Percentiles rank a stretch among this genome's conserved stretches.
These are phyloP conservation scores for Bimastos eiseni DNA, from an alignment of 2,888 invertebrate genomes.

Conservation along the genomic window DNA sequence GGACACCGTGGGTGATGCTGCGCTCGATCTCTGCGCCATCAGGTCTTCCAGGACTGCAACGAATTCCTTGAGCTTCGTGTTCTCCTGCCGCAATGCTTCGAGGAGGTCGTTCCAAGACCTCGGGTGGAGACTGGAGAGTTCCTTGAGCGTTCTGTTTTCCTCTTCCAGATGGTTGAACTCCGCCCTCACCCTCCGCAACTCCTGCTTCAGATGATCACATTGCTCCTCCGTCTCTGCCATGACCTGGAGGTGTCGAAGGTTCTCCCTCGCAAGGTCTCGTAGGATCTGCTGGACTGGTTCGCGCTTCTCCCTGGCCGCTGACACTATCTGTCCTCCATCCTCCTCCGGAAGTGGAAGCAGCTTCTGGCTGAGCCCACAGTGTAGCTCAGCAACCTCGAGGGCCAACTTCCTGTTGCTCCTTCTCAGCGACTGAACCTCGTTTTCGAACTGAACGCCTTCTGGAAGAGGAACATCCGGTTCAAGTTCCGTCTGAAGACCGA, in stretches of 20 bases:
- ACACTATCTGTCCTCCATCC: neutral
- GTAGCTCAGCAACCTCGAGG: neutral
- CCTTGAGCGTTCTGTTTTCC: constrained; percentile 25
- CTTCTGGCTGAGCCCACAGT: constrained; percentile 29
- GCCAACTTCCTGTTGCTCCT: constrained; percentile 19
- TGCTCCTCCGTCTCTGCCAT: constrained; percentile 28
- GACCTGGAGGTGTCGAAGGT: constrained; percentile 13
- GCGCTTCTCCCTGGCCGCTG: neutral
- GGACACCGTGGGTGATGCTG: neutral
- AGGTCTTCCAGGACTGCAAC: neutral
- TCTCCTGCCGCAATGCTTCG: constrained; percentile 21
- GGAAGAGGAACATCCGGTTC: neutral
- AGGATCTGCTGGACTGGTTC: constrained; percentile 7
- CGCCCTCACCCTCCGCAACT: neutral
- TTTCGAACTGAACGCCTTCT: neutral
- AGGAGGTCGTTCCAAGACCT: neutral
- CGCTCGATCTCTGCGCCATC: neutral
- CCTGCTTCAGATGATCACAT: constrained; percentile 21
- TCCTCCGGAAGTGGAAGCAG: neutral
- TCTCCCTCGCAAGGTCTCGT: constrained; percentile 24
- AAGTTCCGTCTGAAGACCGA: neutral
- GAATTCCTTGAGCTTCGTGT: constrained; percentile 24
- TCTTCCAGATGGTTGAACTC: constrained; percentile 25
- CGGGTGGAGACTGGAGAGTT: constrained; percentile 5
- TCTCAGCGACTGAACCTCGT: constrained; percentile 27